Evolutionary conservation across 2,797 vertebrate genomes (phyloP).

Genomic region (Myotis myotis): DNA sequence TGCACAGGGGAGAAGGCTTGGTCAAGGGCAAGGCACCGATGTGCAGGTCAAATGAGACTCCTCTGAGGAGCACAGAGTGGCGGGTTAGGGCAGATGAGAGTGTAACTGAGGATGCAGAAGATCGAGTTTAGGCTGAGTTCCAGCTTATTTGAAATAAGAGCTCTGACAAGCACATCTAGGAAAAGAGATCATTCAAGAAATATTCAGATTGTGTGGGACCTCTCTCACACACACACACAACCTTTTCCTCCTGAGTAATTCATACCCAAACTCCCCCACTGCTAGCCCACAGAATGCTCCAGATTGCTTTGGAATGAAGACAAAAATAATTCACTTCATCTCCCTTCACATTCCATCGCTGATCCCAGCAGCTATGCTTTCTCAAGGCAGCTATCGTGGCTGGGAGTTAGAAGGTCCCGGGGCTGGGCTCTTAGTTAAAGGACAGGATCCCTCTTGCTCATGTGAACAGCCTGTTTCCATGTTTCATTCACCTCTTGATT

Average conservation of each 20-base stretch:
- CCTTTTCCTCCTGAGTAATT: not conserved
- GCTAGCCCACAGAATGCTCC: not conserved
- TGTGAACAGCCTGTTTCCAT: not conserved
- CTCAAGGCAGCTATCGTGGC: not conserved
- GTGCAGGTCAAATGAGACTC: not conserved
- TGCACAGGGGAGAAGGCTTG: not conserved
- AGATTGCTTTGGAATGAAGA: not conserved
- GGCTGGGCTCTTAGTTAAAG: too few relatives aligned
- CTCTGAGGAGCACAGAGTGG: not conserved
- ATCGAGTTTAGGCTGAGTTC: not conserved
- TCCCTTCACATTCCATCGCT: not conserved
- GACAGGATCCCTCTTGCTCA: not conserved
- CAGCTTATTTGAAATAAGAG: slow-evolving; percentile 17
- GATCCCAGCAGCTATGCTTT: not conserved
- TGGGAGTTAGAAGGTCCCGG: not conserved
- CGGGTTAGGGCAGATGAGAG: not conserved
- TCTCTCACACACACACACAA: not conserved
- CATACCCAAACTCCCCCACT: not conserved
- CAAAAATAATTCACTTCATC: not conserved
- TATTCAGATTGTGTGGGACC: not conserved
- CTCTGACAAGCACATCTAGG: not conserved
- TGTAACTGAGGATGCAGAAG: not conserved
- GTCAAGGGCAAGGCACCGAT: not conserved
- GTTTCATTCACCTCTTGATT: not conserved
- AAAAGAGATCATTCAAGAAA: slow-evolving; percentile 41